Evolutionary conservation across 1,140 invertebrate genomes (phyloP).

Genomic region (Drosophila guanche): DNA sequence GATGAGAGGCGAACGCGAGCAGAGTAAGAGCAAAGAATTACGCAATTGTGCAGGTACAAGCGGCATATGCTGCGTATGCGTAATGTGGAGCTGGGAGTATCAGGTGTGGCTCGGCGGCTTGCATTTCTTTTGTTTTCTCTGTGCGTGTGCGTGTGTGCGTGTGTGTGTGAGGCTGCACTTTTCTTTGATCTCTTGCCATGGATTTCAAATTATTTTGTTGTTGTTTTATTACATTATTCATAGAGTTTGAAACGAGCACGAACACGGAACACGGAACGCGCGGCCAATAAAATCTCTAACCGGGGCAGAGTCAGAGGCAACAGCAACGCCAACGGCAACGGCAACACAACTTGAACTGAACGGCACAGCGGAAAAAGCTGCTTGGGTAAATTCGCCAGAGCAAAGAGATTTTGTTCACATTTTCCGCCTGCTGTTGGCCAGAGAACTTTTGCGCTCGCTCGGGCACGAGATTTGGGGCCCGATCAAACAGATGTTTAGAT

Average conservation of each 20-base stretch:
- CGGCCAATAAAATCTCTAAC: constrained; percentile 31
- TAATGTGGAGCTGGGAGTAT: constrained; percentile 42
- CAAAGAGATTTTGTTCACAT: constrained; percentile 28
- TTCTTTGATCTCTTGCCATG: constrained; percentile 5
- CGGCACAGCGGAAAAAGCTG: constrained; percentile 44
- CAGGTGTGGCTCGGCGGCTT: constrained; percentile 6
- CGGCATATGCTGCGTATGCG: constrained; percentile 61
- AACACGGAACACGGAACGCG: constrained; percentile 27
- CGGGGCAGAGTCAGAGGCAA: constrained; percentile 32
- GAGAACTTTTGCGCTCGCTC: constrained; percentile 42
- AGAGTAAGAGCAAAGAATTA: constrained; percentile 44
- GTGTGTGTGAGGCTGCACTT: constrained; percentile 12
- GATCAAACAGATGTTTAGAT: constrained; percentile 22
- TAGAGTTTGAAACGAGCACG: constrained; percentile 8
- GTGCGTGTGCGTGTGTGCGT: constrained; percentile 8
- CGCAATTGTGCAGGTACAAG: constrained; percentile 50
- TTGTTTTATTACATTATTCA: constrained; percentile 35
- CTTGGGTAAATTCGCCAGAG: constrained; percentile 69
- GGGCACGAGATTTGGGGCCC: constrained; percentile 25
- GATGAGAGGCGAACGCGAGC: constrained; percentile 32
- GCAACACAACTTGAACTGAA: constrained; percentile 71
- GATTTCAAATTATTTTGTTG: constrained; percentile 1
- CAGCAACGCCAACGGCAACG: constrained; percentile 33
- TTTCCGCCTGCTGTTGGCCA: constrained; percentile 11
- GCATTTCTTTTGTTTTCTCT: not conserved